A percentile compares a stretch with the other conserved stretches of the same genome.
Evolutionary conservation across 2,888 invertebrate species (phyloP).

Genomic region (Drosophila borealis): DNA sequence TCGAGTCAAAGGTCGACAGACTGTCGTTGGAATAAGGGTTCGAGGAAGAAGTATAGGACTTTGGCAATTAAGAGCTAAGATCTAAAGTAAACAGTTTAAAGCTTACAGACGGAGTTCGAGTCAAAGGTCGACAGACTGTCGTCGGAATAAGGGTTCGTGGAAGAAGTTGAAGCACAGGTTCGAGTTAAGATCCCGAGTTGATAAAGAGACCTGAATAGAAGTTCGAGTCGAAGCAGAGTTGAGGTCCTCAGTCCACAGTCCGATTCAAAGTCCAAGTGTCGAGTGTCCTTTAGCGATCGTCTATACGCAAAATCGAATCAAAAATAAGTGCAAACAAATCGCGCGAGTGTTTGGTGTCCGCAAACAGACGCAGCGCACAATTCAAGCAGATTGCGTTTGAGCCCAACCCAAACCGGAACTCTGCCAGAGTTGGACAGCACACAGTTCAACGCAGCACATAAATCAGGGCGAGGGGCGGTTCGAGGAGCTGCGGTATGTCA

Average conservation of each 20-base stretch:
- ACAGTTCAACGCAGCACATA: constrained; percentile 60
- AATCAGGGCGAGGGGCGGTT: constrained; percentile 55
- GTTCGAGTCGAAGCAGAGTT: constrained; percentile 9
- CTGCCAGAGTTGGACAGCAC: constrained; percentile 6
- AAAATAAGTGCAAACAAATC: constrained; percentile 68
- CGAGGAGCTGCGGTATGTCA: constrained; percentile 44
- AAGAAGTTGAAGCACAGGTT: no score
- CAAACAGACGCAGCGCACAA: constrained; percentile 58
- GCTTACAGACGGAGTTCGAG: no score
- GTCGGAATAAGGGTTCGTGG: no score
- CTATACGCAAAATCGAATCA: constrained; percentile 62
- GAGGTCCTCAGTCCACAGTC: background rate
- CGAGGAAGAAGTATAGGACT: no score
- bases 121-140: no score
- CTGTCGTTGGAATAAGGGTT: no score
- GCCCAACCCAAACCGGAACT: constrained; percentile 27
- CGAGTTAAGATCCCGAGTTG: no score
- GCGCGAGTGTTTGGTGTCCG: constrained; percentile 63
- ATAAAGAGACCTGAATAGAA: background rate
- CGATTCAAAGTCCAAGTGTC: constrained; percentile 13
- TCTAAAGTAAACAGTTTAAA: no score
- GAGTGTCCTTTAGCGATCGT: constrained; percentile 35
- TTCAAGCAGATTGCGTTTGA: constrained; percentile 53
- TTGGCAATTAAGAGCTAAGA: no score
- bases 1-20: no score